Conservation (phyloP, 2,797 vertebrate species). For the Pteronotus mesoamericanus region DNA sequence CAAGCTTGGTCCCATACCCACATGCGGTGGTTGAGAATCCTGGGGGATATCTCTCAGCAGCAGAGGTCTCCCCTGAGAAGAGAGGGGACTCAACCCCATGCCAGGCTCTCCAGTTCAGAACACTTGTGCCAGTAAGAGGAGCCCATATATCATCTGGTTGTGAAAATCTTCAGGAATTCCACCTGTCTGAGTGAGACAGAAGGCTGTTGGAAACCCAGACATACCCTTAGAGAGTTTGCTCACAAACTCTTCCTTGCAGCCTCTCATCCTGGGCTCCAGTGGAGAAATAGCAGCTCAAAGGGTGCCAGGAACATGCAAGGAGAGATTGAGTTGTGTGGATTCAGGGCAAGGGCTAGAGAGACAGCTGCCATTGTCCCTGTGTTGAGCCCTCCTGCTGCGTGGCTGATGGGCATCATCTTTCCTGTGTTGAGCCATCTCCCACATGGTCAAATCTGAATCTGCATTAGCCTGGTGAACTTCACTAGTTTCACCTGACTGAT, state of each 20-base stretch:
- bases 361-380: background rate
- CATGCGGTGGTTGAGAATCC: background rate
- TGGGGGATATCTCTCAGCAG: background rate
- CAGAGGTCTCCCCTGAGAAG: background rate
- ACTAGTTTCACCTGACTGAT: background rate
- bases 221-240: background rate
- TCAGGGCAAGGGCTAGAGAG: background rate
- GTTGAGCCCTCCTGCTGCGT: background rate
- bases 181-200: background rate
- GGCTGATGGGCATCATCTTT: background rate
- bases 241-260: background rate
- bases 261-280: background rate
- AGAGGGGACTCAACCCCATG: background rate
- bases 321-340: background rate
- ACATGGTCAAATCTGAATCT: background rate
- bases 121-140: background rate
- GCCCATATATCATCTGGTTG: background rate
- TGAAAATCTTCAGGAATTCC: background rate
- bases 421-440: background rate
- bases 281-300: background rate
- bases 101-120: background rate
- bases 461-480: background rate
- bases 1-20: background rate
- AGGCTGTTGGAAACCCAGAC: background rate
- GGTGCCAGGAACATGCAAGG: background rate